Conservation (phyloP, 2,888 invertebrate genomes). For the Parnassius smintheus region DNA sequence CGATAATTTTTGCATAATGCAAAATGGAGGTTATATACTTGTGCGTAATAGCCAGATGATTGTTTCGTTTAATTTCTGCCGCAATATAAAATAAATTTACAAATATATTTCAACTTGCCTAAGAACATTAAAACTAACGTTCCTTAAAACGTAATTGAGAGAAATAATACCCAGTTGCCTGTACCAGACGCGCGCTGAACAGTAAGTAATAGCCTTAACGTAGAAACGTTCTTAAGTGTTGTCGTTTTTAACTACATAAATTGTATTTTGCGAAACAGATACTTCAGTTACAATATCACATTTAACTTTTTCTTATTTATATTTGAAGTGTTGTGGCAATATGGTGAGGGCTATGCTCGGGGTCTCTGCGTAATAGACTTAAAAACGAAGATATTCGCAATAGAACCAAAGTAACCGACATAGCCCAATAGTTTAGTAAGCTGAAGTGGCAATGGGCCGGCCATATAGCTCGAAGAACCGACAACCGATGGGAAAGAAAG, state of each 20-base stretch:
- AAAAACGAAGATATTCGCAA: too few species aligned
- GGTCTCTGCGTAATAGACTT: too few species aligned
- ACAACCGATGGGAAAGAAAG: too few species aligned
- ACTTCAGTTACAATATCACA: not conserved
- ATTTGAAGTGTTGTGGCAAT: not conserved
- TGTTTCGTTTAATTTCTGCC: not conserved
- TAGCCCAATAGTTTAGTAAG: too few species aligned
- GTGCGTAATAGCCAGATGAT: too few species aligned
- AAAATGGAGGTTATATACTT: too few species aligned
- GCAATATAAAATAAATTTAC: not conserved
- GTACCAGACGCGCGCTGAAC: slow-evolving; percentile 23
- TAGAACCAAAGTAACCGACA: too few species aligned
- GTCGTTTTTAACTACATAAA: slow-evolving; percentile 18
- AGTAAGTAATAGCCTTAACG: slow-evolving; percentile 22
- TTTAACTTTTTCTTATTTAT: not conserved
- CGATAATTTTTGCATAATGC: too few species aligned
- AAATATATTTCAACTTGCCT: slow-evolving; percentile 9
- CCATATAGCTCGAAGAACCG: too few species aligned
- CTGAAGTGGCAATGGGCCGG: too few species aligned
- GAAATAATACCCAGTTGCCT: slow-evolving; percentile 25
- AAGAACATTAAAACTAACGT: slow-evolving; percentile 22
- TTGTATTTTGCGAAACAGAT: not conserved
- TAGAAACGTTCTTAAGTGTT: slow-evolving; percentile 17
- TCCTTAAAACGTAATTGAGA: slow-evolving; percentile 24
- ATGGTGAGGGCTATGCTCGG: too few species aligned